phyloP scores from a whole-genome alignment of 2,797 vertebrate genomes.

The Gouania willdenowi region DNA sequence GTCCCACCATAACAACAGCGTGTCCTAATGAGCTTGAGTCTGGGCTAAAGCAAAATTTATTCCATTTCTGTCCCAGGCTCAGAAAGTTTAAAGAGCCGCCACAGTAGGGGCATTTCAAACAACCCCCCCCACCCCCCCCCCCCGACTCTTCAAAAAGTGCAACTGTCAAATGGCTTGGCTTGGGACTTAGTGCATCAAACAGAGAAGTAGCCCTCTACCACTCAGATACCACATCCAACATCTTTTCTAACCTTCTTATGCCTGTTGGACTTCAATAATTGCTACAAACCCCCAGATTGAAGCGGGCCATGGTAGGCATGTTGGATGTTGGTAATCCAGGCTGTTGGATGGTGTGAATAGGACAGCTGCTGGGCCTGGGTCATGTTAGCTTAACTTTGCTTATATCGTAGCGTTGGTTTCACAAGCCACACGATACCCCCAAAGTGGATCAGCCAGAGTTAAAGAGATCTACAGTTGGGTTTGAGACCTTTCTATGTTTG shows the following conservation, averaged over 20 bases:
- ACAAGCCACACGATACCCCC: too few relatives aligned
- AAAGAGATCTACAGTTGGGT: too few relatives aligned
- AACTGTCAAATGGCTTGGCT: conserved; percentile 61
- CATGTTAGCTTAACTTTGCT: too few relatives aligned
- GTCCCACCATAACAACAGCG: conserved; percentile 44
- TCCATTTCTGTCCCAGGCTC: conserved; percentile 50
- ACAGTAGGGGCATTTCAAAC: conserved; percentile 61
- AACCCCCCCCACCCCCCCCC: conserved; percentile 60
- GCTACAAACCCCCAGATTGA: too few relatives aligned
- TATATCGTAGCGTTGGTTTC: too few relatives aligned
- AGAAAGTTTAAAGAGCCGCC: conserved; percentile 59
- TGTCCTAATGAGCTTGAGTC: conserved; percentile 58
- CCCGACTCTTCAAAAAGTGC: conserved; percentile 62
- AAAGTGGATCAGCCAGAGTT: too few relatives aligned
- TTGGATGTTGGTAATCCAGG: too few relatives aligned
- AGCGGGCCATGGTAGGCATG: too few relatives aligned
- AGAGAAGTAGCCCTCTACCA: conserved; percentile 40
- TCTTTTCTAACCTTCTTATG: conserved; percentile 26
- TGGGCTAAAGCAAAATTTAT: conserved; percentile 48
- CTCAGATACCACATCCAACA: conserved; percentile 46
- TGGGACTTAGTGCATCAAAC: conserved; percentile 51
- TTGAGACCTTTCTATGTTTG: too few relatives aligned
- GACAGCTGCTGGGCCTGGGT: too few relatives aligned
- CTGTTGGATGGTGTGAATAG: too few relatives aligned
- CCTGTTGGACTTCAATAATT: conserved; percentile 35